Evolutionary conservation across 1,140 invertebrate genomes (phyloP), one percentile per base, ranked within the genome.

Genomic region (Drosophila kanapiae): DNA sequence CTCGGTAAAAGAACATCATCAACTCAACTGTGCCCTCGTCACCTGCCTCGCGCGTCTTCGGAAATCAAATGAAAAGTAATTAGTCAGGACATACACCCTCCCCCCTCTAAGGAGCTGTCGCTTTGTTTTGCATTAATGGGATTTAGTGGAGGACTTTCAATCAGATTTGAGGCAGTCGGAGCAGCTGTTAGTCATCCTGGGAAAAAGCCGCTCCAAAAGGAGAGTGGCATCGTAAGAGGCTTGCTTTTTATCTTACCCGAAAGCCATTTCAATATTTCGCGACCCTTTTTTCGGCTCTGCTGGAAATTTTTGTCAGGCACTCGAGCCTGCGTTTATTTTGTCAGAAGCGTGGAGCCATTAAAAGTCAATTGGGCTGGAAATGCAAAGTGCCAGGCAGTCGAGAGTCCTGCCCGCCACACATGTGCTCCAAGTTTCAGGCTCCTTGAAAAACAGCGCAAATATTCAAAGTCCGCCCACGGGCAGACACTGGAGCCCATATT

Each of bases 351-450:
- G 63, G 74, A 87, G 64, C 83, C 83, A 87, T 87, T 82, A 87
- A 87, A 83, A 82, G 75, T 87, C 83, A 87, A 87, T 87, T 83
- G 79, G 83, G 53, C 64, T 40, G 38, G 47, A 77, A 72, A 82
- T 80, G 67, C 63, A 80, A 87, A 87, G 83, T 77, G 67, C 57
- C 63, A 60, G 40, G 16, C 67, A 42, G 60, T 16, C 18, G 35
- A 63, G n/a, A 42, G 45, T 64, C 35, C 18, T 48, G 11, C 23
- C 31, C n/a, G 11, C 33, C 35, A 47, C 68, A 68, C 68, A 70
- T 76, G 27, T 67, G 62, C 51, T 38, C 40, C 38, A 65, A 76
- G 27, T 68, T 63, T 62, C n/a, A 6, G 14, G 45, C 35, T 45
- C 9, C 45, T 29, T 8, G 8, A 37, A 58, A 77, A 59, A 56